Percentiles rank a stretch among this genome's conserved stretches.
Conservation (phyloP, 2,888 invertebrate genomes). For the Hyalella azteca region DNA sequence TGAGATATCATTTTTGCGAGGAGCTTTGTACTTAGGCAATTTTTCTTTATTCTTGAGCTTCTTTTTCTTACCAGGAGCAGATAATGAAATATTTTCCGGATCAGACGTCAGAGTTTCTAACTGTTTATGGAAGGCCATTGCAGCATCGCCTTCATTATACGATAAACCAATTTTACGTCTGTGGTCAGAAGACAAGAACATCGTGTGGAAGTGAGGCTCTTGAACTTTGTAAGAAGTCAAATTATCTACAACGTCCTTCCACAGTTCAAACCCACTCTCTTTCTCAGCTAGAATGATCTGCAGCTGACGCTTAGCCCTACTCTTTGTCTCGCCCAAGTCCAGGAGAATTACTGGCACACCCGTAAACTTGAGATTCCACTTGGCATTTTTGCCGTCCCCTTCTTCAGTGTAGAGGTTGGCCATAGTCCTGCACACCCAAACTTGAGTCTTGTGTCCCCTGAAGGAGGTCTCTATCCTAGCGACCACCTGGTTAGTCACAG, state of each 20-base stretch:
- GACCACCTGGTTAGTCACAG: conserved; percentile 71
- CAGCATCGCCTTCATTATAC: conserved; percentile 77
- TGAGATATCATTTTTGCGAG: conserved; percentile 81
- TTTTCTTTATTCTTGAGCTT: conserved; percentile 62
- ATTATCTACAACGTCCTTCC: conserved; percentile 82
- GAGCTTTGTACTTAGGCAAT: conserved; percentile 64
- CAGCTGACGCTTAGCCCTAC: conserved; percentile 72
- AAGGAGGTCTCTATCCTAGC: conserved; percentile 77
- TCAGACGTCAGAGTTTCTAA: conserved; percentile 75
- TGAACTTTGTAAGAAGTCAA: conserved; percentile 75
- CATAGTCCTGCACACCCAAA: conserved; percentile 77
- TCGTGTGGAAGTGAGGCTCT: conserved; percentile 75
- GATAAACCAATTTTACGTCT: conserved; percentile 78
- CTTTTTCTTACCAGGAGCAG: conserved; percentile 71
- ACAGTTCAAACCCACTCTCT: conserved; percentile 80
- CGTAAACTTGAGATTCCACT: conserved; percentile 76
- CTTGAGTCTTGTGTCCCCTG: conserved; percentile 77
- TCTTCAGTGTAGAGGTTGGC: conserved; percentile 73
- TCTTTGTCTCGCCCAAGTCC: conserved; percentile 77
- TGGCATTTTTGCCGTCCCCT: conserved; percentile 58
- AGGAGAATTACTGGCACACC: conserved; percentile 80
- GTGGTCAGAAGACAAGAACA: conserved; percentile 80
- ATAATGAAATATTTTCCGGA: conserved; percentile 79
- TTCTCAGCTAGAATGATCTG: conserved; percentile 77
- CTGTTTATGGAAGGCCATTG: conserved; percentile 73